These are phyloP conservation scores for Galeruca laticollis DNA, from an alignment of 2,888 invertebrate species.

Conservation along the genomic window DNA sequence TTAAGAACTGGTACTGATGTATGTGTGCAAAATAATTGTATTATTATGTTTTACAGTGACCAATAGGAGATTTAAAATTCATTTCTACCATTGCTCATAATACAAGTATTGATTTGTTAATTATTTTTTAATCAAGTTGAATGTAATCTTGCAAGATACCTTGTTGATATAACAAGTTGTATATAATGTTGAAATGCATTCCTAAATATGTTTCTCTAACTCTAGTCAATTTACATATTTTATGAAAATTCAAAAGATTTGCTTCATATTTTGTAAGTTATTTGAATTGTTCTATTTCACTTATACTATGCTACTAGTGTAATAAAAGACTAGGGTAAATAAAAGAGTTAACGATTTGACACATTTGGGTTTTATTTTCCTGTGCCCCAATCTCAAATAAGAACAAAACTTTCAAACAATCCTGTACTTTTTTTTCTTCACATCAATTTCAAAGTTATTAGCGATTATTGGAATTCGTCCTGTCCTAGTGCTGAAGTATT, in stretches of 20 bases:
- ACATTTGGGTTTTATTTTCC: constrained; percentile 3
- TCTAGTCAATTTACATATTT: constrained; percentile 52
- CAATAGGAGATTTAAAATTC: not conserved
- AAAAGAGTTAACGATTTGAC: constrained; percentile 36
- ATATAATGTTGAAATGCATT: constrained; percentile 62
- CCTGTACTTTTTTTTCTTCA: too few relatives aligned
- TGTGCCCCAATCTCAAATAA: too few relatives aligned
- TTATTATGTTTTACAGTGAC: not conserved
- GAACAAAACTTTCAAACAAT: too few relatives aligned
- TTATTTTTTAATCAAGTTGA: not conserved
- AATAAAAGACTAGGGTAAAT: constrained; percentile 63
- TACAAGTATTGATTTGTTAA: not conserved
- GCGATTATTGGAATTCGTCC: too few relatives aligned
- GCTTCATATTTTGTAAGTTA: constrained; percentile 38
- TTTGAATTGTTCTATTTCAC: constrained; percentile 55
- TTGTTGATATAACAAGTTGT: constrained; percentile 45
- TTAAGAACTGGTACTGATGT: not conserved
- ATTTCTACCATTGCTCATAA: constrained; percentile 1
- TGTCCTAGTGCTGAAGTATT: too few relatives aligned
- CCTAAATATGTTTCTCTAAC: constrained; percentile 63
- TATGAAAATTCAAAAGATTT: constrained; percentile 34
- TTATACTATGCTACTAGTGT: constrained; percentile 63
- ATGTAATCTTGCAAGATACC: constrained; percentile 37
- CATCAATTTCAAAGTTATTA: too few relatives aligned
- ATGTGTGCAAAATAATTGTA: not conserved